These are phyloP conservation scores for Procambarus clarkii DNA, from an alignment of 1,140 invertebrate species.

Conservation along the genomic window DNA sequence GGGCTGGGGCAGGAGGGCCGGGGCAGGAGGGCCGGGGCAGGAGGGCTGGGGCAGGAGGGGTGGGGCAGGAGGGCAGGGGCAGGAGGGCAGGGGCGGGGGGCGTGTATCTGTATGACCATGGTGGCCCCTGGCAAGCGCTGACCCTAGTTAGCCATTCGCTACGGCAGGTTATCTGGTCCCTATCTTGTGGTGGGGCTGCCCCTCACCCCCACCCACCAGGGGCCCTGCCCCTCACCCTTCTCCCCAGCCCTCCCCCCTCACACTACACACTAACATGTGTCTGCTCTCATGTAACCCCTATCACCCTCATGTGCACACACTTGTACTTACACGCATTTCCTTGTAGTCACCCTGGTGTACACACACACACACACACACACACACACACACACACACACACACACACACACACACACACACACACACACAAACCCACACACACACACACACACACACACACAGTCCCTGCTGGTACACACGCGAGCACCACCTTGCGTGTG, in stretches of 20 bases:
- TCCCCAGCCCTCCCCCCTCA: background rate
- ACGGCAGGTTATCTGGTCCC: slow-evolving; percentile 33
- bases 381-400: background rate
- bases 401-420: background rate
- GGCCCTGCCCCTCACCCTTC: background rate
- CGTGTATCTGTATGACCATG: background rate
- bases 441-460: slow-evolving; percentile 25
- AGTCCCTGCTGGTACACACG: too few species aligned
- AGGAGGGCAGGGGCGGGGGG: too few species aligned
- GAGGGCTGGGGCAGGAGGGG: background rate
- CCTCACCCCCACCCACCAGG: background rate
- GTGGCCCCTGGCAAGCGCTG: slow-evolving; percentile 31
- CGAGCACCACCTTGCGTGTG: too few species aligned
- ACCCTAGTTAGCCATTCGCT: slow-evolving; percentile 35
- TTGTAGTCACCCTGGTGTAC: too few species aligned
- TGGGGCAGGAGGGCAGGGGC: background rate
- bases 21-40: background rate
- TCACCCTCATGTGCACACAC: background rate
- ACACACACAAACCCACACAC: slow-evolving; percentile 27
- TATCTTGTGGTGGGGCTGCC: background rate
- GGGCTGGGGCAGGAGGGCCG: background rate
- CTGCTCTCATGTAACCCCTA: background rate
- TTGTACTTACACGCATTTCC: background rate
- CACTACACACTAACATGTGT: background rate
- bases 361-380: slow-evolving; percentile 22